Evolutionary conservation across 2,888 invertebrate genomes (phyloP).

Genomic region (Metopia argyrocephala): DNA sequence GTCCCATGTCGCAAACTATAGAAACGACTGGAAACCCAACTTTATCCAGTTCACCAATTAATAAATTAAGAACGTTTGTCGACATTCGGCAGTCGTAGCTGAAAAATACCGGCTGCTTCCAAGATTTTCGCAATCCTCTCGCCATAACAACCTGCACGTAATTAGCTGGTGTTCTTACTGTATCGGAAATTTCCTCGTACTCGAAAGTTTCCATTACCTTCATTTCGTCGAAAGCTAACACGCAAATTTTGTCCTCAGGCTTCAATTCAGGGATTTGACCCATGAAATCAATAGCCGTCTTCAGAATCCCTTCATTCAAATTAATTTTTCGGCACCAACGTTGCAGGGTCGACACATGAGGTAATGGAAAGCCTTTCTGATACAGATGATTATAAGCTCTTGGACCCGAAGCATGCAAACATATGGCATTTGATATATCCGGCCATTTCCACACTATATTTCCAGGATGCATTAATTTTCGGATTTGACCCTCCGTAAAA

Average conservation of each 20-base stretch:
- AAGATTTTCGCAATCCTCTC: slow-evolving; percentile 33
- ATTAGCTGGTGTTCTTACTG: slow-evolving; percentile 18
- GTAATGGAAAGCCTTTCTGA: slow-evolving; percentile 42
- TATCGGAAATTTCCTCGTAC: slow-evolving; percentile 29
- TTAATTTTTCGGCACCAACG: slow-evolving; percentile 22
- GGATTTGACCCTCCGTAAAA: too few relatives aligned
- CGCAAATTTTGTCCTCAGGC: slow-evolving; percentile 32
- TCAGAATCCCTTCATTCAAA: slow-evolving; percentile 2
- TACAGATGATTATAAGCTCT: slow-evolving; percentile 34
- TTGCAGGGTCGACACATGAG: slow-evolving; percentile 1
- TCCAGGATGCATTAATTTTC: too few relatives aligned
- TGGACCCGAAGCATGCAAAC: slow-evolving; percentile 12
- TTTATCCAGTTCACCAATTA: neutral
- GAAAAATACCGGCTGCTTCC: slow-evolving; percentile 41
- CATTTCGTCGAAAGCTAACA: slow-evolving; percentile 44
- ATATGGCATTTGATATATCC: too few relatives aligned
- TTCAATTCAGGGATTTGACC: neutral
- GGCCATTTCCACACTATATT: too few relatives aligned
- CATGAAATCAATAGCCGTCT: slow-evolving; percentile 9
- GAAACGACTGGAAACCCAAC: slow-evolving; percentile 21
- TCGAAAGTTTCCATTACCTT: too few relatives aligned
- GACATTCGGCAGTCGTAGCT: slow-evolving; percentile 20
- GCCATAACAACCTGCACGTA: slow-evolving; percentile 40
- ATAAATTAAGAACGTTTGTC: neutral
- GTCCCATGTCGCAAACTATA: slow-evolving; percentile 30